Evolutionary conservation across 2,888 invertebrate genomes (phyloP).

Genomic region (Caradrina kadenii): DNA sequence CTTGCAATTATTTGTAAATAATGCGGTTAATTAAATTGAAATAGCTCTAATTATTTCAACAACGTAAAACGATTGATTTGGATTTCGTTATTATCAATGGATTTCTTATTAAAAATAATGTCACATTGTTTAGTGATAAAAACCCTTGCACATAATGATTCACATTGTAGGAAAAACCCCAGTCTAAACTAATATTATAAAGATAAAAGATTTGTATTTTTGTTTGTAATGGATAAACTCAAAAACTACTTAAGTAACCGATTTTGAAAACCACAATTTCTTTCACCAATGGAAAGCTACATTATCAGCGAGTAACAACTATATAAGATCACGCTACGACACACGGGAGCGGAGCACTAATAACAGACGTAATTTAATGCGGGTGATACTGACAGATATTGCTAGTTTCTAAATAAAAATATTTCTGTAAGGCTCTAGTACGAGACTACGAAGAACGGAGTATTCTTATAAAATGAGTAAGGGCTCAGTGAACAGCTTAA

Average conservation of each 20-base stretch:
- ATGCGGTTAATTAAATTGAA: constrained; percentile 38
- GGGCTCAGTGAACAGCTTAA: not conserved
- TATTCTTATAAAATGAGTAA: constrained; percentile 11
- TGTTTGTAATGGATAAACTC: no score
- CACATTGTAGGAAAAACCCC: not conserved
- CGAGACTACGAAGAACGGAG: constrained; percentile 1
- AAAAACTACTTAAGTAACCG: no score
- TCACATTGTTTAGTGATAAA: not conserved
- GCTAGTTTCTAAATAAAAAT: no score
- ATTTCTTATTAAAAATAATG: not conserved
- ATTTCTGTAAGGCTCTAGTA: not conserved
- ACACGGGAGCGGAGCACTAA: no score
- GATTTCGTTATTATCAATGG: not conserved
- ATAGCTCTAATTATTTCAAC: not conserved
- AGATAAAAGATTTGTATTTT: no score
- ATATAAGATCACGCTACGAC: no score
- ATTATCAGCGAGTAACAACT: no score
- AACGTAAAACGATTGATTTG: not conserved
- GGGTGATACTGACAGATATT: no score
- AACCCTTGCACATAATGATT: constrained; percentile 15
- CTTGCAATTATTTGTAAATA: constrained; percentile 35
- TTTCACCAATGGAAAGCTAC: no score
- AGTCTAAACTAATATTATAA: no score
- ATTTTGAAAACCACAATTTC: no score
- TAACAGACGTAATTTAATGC: no score